Conservation (phyloP, 2,113 vertebrate genomes). For the Formicarius rufipectus region DNA sequence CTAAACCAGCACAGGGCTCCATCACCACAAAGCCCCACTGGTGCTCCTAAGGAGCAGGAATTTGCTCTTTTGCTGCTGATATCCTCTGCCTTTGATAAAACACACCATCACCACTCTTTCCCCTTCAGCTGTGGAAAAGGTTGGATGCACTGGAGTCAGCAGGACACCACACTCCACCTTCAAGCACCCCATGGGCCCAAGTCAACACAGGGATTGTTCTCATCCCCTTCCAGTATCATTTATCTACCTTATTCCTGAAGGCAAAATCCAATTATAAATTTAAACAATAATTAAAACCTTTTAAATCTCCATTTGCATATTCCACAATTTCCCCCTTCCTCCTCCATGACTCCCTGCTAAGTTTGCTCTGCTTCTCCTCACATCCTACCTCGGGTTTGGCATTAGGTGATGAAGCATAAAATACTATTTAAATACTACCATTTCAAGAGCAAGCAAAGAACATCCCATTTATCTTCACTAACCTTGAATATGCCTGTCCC, state of each 20-base stretch:
- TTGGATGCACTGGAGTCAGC: rapidly evolving
- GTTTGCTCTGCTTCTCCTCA: not conserved
- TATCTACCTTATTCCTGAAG: not conserved
- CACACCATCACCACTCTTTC: rapidly evolving
- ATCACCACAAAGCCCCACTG: not conserved
- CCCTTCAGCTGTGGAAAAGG: rapidly evolving
- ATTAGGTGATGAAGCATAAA: conserved; percentile 20
- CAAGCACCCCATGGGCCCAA: rapidly evolving
- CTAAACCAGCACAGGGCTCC: no score
- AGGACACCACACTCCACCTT: not conserved
- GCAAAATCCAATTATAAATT: not conserved
- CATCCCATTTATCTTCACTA: conserved; percentile 44
- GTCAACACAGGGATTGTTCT: not conserved
- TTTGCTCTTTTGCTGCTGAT: not conserved
- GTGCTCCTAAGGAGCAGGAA: not conserved
- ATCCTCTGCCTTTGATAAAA: rapidly evolving
- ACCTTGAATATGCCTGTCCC: conserved; percentile 32
- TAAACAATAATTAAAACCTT: not conserved
- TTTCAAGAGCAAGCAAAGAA: conserved; percentile 31
- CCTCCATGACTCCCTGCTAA: not conserved
- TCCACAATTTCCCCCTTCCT: not conserved
- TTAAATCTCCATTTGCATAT: not conserved
- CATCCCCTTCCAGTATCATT: not conserved
- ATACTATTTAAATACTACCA: not conserved
- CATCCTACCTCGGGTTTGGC: not conserved